Conservation (phyloP, 2,797 vertebrate species). For the Pipistrellus pygmaeus region DNA sequence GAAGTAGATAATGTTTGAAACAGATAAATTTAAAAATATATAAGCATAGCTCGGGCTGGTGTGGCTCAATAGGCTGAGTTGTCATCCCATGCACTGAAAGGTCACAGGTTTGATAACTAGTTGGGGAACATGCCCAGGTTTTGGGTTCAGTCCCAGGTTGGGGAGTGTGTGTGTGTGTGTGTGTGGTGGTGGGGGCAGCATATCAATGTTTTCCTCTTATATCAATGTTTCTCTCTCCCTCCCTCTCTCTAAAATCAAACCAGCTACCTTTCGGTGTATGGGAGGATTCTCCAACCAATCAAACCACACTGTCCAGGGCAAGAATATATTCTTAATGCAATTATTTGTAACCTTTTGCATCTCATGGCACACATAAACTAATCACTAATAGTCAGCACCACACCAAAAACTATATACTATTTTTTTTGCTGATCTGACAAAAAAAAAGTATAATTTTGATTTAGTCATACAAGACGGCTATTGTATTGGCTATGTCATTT, state of each 20-base stretch:
- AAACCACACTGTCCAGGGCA: background rate
- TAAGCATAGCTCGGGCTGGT: background rate
- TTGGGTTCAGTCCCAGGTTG: background rate
- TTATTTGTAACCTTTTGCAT: background rate
- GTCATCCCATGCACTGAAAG: background rate
- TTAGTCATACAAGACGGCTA: background rate
- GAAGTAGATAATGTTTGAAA: conserved; percentile 20
- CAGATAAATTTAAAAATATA: background rate
- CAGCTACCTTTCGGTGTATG: background rate
- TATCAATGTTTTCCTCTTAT: background rate
- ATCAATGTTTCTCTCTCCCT: background rate
- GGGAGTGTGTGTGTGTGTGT: background rate
- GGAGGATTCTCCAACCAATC: background rate
- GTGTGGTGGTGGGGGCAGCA: background rate
- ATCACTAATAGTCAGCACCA: background rate
- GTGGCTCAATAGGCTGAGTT: background rate
- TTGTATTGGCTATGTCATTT: background rate
- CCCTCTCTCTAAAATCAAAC: background rate
- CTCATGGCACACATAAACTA: background rate
- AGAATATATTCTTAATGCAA: background rate
- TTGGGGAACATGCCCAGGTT: background rate
- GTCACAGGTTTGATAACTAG: background rate
- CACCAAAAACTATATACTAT: background rate
- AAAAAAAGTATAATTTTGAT: background rate
- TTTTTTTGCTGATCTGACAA: background rate